Base-by-base conservation (phyloP, 2,113 vertebrate genomes). In the Tyrannus savana region DNA sequence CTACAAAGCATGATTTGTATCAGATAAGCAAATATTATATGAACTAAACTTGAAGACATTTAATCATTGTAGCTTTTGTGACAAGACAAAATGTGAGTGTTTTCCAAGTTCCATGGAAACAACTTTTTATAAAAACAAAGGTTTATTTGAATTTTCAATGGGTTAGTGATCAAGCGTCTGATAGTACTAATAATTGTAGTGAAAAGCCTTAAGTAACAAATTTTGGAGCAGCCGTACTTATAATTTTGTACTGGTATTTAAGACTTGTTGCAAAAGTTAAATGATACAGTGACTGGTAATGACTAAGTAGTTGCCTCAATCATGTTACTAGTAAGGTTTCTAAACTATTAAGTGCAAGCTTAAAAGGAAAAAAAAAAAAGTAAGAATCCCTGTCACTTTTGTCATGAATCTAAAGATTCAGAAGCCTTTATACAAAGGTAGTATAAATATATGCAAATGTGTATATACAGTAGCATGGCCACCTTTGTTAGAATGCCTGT, bases 161-260 rank as follows among this genome's bases (percentile, higher is more conserved):
- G 68, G 25, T 94, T 62, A 96, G 64, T 91, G 67, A 64, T 94
- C 81, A 84, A 75, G 78, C 71, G 72, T 86, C 75, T 44, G 66
- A 78, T 72, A 97, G 82, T 55, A 44, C 85, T 95, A 72, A 91
- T 96, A 97, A 94, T 98, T 97, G 97, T 97, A 97, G 97, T 98
- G 97, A 98, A 98, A 97, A 98, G 96, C 97, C 98, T 98, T 98
- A 98, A 97, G 41, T 90, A 95, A 93, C 92, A 97, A 96, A 97
- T 96, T 96, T 96, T 96, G 94, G 85, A 98, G 96, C 95, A 96
- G 84, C 90, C 91, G 92, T 97, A 96, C 90, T 93, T 97, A 75
- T 16, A 91, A 85, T 92, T 97, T 98, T 97, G 16, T 97, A 86
- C 80, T 88, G 95, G 89, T 97, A 72, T 97, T 97, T 96, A 80